These are phyloP conservation scores for Pectinophora gossypiella DNA, from an alignment of 1,140 invertebrate species.

Conservation along the genomic window DNA sequence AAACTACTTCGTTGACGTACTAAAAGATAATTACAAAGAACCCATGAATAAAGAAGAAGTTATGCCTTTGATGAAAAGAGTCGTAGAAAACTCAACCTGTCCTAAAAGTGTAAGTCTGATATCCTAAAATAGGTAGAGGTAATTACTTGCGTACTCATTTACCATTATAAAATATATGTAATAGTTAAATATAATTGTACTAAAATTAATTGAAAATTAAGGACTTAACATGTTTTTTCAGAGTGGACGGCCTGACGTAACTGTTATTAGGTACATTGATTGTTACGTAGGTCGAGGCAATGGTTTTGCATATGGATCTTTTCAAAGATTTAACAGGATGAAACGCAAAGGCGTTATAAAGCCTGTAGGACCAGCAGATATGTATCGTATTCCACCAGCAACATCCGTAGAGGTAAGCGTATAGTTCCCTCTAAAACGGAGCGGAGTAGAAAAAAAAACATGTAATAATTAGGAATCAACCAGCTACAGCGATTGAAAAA, in stretches of 20 bases:
- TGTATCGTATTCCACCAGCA: conserved; percentile 45
- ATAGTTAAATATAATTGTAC: too few relatives aligned
- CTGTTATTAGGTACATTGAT: conserved; percentile 41
- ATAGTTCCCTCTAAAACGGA: background rate
- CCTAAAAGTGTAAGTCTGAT: too few relatives aligned
- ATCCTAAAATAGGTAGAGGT: conserved; percentile 32
- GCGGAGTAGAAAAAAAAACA: too few relatives aligned
- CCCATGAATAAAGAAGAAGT: conserved; percentile 42
- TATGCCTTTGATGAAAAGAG: conserved; percentile 35
- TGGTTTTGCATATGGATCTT: conserved; percentile 60
- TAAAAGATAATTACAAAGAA: conserved; percentile 46
- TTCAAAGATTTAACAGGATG: conserved; percentile 51
- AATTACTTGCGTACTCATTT: too few relatives aligned
- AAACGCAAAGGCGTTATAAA: conserved; percentile 61
- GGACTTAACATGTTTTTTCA: too few relatives aligned
- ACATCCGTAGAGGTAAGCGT: conserved; percentile 45
- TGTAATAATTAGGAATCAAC: too few relatives aligned
- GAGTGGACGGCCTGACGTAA: conserved; percentile 35
- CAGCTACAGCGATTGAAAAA: too few relatives aligned
- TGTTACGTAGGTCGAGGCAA: conserved; percentile 57
- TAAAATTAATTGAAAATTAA: too few relatives aligned
- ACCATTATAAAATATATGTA: too few relatives aligned
- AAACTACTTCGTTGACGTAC: conserved; percentile 53
- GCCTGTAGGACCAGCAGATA: conserved; percentile 51
- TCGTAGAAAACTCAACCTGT: conserved; percentile 15